phyloP scores from a whole-genome alignment of 2,888 invertebrate species.

The Subacronicta megacephala region DNA sequence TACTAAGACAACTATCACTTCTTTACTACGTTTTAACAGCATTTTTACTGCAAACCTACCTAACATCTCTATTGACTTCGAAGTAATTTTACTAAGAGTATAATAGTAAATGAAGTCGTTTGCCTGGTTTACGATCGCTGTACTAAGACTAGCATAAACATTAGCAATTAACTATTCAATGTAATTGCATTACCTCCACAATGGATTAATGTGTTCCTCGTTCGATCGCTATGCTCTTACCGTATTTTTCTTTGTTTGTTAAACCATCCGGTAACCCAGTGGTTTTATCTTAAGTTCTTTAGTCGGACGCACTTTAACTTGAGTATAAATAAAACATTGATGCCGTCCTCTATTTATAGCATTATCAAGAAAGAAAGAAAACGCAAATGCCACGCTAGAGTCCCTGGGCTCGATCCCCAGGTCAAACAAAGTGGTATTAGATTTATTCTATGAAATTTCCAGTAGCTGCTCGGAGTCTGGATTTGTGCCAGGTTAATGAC shows the following conservation, averaged over 20 bases:
- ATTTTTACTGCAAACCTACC: conserved; percentile 3
- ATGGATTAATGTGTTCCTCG: conserved; percentile 50
- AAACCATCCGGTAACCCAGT: conserved; percentile 28
- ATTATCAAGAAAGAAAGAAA: too few species aligned
- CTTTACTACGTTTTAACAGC: conserved; percentile 18
- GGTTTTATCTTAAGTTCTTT: conserved; percentile 38
- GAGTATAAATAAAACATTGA: conserved; percentile 20
- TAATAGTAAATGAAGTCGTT: conserved; percentile 46
- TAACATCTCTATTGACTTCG: conserved; percentile 20
- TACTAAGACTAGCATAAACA: conserved; percentile 45
- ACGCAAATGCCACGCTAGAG: too few species aligned
- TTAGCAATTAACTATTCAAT: conserved; percentile 54
- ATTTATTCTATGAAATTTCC: too few species aligned
- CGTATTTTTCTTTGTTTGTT: conserved; percentile 37
- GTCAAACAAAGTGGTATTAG: too few species aligned
- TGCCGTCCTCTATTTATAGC: too few species aligned
- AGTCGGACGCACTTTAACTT: conserved; percentile 21
- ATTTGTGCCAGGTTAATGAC: too few species aligned
- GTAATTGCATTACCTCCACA: conserved; percentile 52
- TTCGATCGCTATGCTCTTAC: conserved; percentile 39
- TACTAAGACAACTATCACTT: conserved; percentile 16
- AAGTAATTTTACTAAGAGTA: conserved; percentile 43
- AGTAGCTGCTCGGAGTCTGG: too few species aligned
- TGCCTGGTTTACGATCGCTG: conserved; percentile 41
- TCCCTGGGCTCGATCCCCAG: too few species aligned